Percentiles rank a stretch among this genome's conserved stretches.
Conservation (phyloP, 2,797 vertebrate species). For the Mormyrops boulengeri region DNA sequence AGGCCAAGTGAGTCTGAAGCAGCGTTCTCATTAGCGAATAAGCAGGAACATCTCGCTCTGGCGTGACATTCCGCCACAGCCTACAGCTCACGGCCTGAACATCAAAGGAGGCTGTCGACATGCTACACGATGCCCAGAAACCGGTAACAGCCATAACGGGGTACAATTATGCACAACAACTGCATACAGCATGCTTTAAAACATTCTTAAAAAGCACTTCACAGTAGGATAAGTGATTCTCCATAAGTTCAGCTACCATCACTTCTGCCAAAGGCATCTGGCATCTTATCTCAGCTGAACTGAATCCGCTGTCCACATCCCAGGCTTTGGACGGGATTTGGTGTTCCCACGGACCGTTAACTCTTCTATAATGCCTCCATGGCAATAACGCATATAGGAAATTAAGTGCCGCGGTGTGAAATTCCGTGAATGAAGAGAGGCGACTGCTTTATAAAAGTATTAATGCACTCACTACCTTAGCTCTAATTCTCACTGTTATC, state of each 20-base stretch:
- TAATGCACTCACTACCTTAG: neutral
- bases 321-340: neutral
- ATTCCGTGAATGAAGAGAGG: neutral
- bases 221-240: neutral
- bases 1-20: neutral
- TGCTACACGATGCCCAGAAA: neutral
- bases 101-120: neutral
- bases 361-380: neutral
- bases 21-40: neutral
- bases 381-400: neutral
- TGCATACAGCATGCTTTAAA: neutral
- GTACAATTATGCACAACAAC: neutral
- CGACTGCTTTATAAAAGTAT: neutral
- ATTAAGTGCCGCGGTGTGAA: neutral
- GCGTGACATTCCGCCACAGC: neutral
- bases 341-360: neutral
- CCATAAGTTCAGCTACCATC: neutral
- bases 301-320: neutral
- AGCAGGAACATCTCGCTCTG: neutral
- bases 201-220: neutral
- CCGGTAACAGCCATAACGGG: neutral
- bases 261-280: neutral
- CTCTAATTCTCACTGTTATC: neutral
- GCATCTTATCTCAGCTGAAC: constrained; percentile 1
- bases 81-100: neutral